A percentile compares a stretch with the other conserved stretches of the same genome.
Evolutionary conservation across 2,797 vertebrate genomes (phyloP).

Genomic region (Halcyon leucocephala): DNA sequence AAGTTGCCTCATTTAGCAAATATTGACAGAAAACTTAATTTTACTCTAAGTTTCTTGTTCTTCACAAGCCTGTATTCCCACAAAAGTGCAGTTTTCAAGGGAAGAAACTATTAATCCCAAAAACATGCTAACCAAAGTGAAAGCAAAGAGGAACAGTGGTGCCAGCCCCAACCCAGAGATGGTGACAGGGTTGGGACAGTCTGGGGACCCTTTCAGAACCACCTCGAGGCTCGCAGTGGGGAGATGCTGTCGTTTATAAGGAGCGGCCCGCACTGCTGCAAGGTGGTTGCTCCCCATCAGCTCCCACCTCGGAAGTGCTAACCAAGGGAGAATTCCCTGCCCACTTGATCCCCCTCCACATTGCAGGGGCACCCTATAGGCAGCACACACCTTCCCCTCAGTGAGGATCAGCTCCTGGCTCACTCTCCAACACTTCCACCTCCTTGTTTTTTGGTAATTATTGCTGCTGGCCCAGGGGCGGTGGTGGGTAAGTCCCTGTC

Average conservation of each 20-base stretch:
- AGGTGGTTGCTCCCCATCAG: accelerated
- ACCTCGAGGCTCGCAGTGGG: not conserved
- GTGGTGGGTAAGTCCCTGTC: not conserved
- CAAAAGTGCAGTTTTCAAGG: not conserved
- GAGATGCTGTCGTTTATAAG: not conserved
- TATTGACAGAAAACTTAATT: not conserved
- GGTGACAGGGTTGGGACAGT: not conserved
- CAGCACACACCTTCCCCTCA: not conserved
- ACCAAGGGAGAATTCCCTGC: accelerated
- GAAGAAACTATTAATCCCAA: not conserved
- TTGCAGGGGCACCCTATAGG: not conserved
- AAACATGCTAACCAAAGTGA: not conserved
- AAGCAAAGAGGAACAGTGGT: not conserved
- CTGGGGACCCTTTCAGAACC: not conserved
- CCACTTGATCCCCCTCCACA: not conserved
- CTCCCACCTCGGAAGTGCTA: not conserved
- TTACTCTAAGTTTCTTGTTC: not conserved
- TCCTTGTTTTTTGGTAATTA: not conserved
- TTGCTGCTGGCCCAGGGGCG: accelerated
- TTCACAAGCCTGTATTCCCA: not conserved
- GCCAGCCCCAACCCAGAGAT: accelerated
- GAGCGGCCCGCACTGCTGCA: not conserved
- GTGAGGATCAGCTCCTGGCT: not conserved
- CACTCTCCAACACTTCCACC: not conserved
- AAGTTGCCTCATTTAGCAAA: not conserved